Percentiles rank a stretch among this genome's conserved stretches.
Conservation (phyloP, 2,113 vertebrate species). For the Antigone vipio region DNA sequence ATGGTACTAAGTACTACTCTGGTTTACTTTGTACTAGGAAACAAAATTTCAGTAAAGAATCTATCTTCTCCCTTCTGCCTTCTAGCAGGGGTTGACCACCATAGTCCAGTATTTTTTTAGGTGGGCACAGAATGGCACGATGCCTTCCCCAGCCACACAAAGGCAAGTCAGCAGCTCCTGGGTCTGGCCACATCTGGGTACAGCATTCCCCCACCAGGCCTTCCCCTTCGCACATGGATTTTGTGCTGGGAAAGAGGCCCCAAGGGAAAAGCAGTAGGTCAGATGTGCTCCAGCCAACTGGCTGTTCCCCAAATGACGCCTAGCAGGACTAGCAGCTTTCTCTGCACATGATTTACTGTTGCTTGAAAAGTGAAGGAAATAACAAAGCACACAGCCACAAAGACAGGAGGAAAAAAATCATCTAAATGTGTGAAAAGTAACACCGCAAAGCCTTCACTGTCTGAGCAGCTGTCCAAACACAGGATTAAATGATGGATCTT, state of each 20-base stretch:
- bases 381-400: not conserved
- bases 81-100: not conserved
- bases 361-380: not conserved
- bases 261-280: not conserved
- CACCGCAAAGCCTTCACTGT: not conserved
- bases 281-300: not conserved
- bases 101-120: not conserved
- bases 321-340: not conserved
- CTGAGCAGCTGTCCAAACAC: not conserved
- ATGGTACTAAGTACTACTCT: not conserved
- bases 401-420: not conserved
- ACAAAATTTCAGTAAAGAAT: not conserved
- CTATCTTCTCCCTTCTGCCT: not conserved
- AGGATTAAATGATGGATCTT: not conserved
- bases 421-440: not conserved
- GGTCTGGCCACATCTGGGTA: not conserved
- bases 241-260: not conserved
- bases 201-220: not conserved
- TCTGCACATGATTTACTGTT: not conserved
- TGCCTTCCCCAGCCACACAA: not conserved
- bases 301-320: not conserved
- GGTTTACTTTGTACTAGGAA: not conserved
- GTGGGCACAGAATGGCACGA: not conserved
- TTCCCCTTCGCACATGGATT: rapidly evolving
- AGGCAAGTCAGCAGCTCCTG: not conserved